Evolutionary conservation across 2,888 invertebrate genomes (phyloP).

Genomic region (Chelonus formosanus): DNA sequence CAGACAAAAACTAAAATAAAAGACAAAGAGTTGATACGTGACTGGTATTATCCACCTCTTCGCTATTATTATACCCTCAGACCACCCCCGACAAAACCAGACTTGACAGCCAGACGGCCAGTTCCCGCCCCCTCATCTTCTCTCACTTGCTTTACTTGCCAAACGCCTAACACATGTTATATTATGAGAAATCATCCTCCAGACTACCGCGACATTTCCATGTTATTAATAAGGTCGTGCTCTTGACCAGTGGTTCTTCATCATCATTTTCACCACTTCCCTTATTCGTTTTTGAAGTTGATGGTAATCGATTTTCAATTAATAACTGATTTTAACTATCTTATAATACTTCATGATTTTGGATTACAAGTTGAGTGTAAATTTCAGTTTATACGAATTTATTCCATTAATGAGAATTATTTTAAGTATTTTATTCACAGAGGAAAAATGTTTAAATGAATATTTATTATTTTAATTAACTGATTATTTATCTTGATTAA

Average conservation of each 20-base stretch:
- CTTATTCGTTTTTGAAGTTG: too few relatives aligned
- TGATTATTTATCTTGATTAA: too few relatives aligned
- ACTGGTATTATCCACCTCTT: slow-evolving; percentile 46
- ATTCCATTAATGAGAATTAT: too few relatives aligned
- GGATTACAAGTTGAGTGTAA: too few relatives aligned
- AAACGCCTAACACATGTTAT: slow-evolving; percentile 9
- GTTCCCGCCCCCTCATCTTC: slow-evolving; percentile 37
- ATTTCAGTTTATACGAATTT: too few relatives aligned
- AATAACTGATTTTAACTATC: too few relatives aligned
- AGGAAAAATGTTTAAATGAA: too few relatives aligned
- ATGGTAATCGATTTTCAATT: background rate
- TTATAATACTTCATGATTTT: too few relatives aligned
- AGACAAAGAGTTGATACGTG: slow-evolving; percentile 11
- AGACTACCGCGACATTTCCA: slow-evolving; percentile 40
- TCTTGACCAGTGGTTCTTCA: slow-evolving; percentile 43
- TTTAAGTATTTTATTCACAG: too few relatives aligned
- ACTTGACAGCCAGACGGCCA: slow-evolving; percentile 35
- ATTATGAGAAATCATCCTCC: slow-evolving; percentile 33
- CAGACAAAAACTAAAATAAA: slow-evolving; percentile 16
- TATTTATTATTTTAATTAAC: too few relatives aligned
- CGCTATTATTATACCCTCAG: slow-evolving; percentile 54
- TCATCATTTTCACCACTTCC: slow-evolving; percentile 27
- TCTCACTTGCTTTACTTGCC: slow-evolving; percentile 16
- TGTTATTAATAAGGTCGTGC: slow-evolving; percentile 44
- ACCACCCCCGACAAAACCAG: slow-evolving; percentile 48